These are phyloP conservation scores for Acestrorhynchus altus DNA, from an alignment of 2,797 vertebrate genomes.

Conservation along the genomic window DNA sequence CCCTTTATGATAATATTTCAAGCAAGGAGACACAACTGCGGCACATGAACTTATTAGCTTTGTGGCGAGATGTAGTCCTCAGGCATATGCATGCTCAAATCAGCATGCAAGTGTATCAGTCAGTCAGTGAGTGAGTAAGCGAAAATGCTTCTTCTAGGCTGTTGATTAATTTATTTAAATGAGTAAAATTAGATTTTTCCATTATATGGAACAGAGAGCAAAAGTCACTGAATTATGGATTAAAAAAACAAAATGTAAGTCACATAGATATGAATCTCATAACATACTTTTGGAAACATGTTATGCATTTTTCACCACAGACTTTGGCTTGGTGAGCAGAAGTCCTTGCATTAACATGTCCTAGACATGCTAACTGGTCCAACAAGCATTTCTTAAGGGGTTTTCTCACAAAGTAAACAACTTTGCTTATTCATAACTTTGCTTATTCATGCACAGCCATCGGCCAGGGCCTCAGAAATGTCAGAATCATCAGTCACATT, in stretches of 20 bases:
- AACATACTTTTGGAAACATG: not conserved
- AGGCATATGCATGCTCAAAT: no score
- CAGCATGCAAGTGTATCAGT: no score
- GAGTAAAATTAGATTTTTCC: no score
- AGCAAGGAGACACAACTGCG: no score
- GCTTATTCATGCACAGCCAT: slow-evolving; percentile 24
- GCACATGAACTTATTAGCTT: no score
- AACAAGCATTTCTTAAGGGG: not conserved
- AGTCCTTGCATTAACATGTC: not conserved
- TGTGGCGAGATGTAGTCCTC: no score
- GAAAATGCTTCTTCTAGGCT: no score
- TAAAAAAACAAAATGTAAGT: not conserved
- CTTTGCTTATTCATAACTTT: slow-evolving; percentile 37
- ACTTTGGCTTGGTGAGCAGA: not conserved
- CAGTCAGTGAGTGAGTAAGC: no score
- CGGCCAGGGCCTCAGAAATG: slow-evolving; percentile 14
- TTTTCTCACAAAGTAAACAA: slow-evolving; percentile 20
- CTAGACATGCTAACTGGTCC: slow-evolving; percentile 20
- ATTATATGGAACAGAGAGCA: no score
- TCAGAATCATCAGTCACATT: slow-evolving; percentile 2
- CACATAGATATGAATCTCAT: not conserved
- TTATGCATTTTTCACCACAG: slow-evolving; percentile 4
- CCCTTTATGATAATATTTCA: no score
- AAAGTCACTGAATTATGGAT: not conserved
- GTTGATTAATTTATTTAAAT: no score